Evolutionary conservation across 2,888 invertebrate species (phyloP).

Genomic region (Cephus rjabovi): DNA sequence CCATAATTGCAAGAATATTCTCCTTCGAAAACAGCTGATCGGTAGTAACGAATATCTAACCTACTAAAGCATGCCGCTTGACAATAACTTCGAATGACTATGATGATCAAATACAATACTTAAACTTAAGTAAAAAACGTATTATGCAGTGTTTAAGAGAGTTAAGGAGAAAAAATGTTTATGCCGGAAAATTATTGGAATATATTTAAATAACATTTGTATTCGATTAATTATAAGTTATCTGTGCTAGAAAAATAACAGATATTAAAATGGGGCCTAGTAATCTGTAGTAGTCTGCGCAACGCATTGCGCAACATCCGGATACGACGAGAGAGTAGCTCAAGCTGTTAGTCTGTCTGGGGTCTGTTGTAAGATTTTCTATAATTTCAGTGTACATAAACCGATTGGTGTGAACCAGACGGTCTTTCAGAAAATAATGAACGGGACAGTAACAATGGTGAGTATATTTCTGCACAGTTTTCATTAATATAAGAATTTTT

Average conservation of each 20-base stretch:
- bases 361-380: not conserved
- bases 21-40: not conserved
- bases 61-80: slow-evolving; percentile 8
- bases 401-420: not conserved
- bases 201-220: not conserved
- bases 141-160: not conserved
- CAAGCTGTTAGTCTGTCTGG: not conserved
- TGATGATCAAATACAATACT: not conserved
- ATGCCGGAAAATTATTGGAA: not conserved
- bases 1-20: slow-evolving; percentile 35
- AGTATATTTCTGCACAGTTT: slow-evolving; percentile 26
- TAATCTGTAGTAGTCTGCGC: not conserved
- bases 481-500: not conserved
- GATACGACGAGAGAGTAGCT: slow-evolving; percentile 28
- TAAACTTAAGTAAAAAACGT: not conserved
- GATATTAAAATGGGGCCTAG: not conserved
- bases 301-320: slow-evolving; percentile 34
- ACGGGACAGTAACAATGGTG: slow-evolving; percentile 62
- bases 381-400: not conserved
- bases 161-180: not conserved
- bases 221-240: not conserved
- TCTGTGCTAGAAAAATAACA: not conserved
- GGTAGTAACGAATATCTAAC: not conserved
- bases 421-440: slow-evolving; percentile 46
- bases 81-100: not conserved